These are phyloP conservation scores for Myopa tessellatipennis DNA, from an alignment of 2,888 invertebrate species.

Conservation along the genomic window DNA sequence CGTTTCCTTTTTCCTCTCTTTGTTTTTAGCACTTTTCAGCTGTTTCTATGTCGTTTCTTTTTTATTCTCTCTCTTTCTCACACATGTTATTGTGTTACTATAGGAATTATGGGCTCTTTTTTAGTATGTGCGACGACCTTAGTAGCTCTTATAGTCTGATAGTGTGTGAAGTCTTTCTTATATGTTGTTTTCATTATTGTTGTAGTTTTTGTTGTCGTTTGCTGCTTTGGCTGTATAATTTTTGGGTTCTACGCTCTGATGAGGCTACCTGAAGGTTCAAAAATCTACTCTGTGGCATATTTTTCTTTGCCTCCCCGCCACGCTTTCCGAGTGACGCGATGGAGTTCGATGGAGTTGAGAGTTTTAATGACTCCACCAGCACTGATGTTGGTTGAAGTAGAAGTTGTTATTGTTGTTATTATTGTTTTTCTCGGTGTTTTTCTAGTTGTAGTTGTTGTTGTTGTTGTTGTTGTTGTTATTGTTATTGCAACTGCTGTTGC, in stretches of 20 bases:
- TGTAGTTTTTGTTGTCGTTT: not conserved
- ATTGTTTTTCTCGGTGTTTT: constrained; percentile 12
- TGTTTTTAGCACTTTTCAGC: not conserved
- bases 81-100: constrained; percentile 6
- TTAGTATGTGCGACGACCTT: constrained; percentile 24
- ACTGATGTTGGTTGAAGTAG: not conserved
- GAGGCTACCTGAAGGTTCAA: constrained; percentile 26
- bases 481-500: constrained; percentile 15
- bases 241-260: not conserved
- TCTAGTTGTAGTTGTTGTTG: too few species aligned
- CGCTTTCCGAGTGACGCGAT: not conserved
- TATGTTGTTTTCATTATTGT: constrained; percentile 9
- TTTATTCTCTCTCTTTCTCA: not conserved
- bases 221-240: constrained; percentile 24
- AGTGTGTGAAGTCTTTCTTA: not conserved
- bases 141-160: not conserved
- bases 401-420: constrained; percentile 5
- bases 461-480: constrained; percentile 5
- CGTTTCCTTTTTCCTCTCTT: not conserved
- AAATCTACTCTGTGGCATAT: not conserved
- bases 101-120: constrained; percentile 18
- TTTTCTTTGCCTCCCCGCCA: constrained; percentile 1
- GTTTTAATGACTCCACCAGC: constrained; percentile 3
- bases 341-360: constrained; percentile 3
- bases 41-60: not conserved